Evolutionary conservation across 2,888 invertebrate species (phyloP).

Genomic region (Dichetophora obliterata): DNA sequence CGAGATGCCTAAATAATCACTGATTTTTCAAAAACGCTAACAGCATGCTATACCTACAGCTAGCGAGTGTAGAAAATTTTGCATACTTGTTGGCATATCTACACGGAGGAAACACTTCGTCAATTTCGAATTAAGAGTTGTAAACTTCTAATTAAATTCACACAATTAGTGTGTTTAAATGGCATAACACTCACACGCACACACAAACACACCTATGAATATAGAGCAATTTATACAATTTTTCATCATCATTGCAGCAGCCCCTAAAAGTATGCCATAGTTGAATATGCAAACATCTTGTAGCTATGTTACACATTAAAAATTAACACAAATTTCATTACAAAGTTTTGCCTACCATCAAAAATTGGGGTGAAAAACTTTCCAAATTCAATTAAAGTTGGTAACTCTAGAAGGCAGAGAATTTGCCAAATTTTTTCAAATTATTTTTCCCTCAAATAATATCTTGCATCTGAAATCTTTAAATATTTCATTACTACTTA

Average conservation of each 20-base stretch:
- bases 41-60: too few relatives aligned
- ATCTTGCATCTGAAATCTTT: too few relatives aligned
- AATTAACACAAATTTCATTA: conserved; percentile 27
- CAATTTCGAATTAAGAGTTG: not conserved
- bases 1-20: too few relatives aligned
- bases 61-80: too few relatives aligned
- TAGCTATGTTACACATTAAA: conserved; percentile 4
- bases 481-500: too few relatives aligned
- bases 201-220: not conserved
- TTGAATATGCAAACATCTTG: conserved; percentile 15
- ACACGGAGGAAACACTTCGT: too few relatives aligned
- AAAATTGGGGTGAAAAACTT: conserved; percentile 11
- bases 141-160: not conserved
- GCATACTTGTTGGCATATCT: not conserved
- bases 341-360: conserved; percentile 23
- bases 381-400: conserved; percentile 29
- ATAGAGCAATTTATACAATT: not conserved
- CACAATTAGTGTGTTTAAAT: not conserved
- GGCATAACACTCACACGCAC: not conserved
- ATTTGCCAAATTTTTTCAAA: too few relatives aligned
- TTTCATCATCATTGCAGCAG: not conserved
- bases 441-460: too few relatives aligned
- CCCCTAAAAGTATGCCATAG: conserved; percentile 16
- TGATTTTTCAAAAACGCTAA: too few relatives aligned
- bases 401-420: not conserved